Evolutionary conservation across 2,888 invertebrate genomes (phyloP).

Genomic region (Mechanitis messenoides): DNA sequence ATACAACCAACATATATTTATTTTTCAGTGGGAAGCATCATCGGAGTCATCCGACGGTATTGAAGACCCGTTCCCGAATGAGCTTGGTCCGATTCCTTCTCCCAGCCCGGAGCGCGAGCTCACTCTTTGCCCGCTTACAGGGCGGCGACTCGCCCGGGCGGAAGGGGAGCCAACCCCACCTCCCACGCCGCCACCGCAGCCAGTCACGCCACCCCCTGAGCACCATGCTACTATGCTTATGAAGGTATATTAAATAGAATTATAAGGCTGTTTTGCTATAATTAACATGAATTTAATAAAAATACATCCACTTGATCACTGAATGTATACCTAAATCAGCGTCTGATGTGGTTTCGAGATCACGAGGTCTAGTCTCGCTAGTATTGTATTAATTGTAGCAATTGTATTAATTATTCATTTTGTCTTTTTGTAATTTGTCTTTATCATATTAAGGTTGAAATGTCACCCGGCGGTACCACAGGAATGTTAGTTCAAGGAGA

Average conservation of each 20-base stretch:
- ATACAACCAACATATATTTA: background rate
- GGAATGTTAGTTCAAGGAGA: slow-evolving; percentile 76
- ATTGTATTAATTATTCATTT: too few species aligned
- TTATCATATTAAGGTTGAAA: slow-evolving; percentile 58
- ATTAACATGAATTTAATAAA: too few species aligned
- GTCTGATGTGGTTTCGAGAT: too few species aligned
- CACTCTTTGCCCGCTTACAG: slow-evolving; percentile 77
- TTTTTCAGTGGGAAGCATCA: slow-evolving; percentile 54
- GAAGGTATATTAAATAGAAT: slow-evolving; percentile 46
- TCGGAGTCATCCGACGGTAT: slow-evolving; percentile 78
- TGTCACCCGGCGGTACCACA: slow-evolving; percentile 80
- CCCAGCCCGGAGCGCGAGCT: slow-evolving; percentile 81
- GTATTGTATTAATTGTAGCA: too few species aligned
- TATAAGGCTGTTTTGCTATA: background rate
- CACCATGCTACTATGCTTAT: slow-evolving; percentile 54
- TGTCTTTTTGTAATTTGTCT: background rate
- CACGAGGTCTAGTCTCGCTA: too few species aligned
- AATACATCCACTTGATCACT: too few species aligned
- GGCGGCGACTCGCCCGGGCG: slow-evolving; percentile 72
- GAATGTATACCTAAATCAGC: too few species aligned
- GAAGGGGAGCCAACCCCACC: slow-evolving; percentile 79
- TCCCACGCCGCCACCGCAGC: slow-evolving; percentile 67
- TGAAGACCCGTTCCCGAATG: slow-evolving; percentile 78
- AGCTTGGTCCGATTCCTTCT: slow-evolving; percentile 67
- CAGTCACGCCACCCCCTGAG: slow-evolving; percentile 36